Base-by-base conservation (phyloP, 2,113 vertebrate species). In the Prionailurus bengalensis region DNA sequence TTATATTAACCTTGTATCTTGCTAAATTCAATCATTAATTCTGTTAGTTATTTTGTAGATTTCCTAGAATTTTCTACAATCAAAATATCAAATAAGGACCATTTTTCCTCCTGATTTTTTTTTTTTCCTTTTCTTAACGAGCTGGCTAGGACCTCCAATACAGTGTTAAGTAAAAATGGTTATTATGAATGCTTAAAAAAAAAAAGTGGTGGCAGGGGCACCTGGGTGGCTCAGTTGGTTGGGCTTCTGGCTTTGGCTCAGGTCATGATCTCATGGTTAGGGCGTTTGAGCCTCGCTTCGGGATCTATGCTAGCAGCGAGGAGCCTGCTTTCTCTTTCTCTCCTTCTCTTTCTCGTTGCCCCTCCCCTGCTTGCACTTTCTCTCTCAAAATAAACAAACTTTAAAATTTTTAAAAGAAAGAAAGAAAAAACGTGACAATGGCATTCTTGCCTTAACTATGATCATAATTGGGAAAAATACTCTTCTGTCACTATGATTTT, bases 1-100 rank as follows among this genome's bases (percentile, higher is more conserved):
- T 39, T 68, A 66, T 82, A 65, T 74, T 82, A 89, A 89, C 63
- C 31, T 80, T 93, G 2, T 96, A n/a, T 90, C 48, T 76, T 85
- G 63, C 31, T 78, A 84, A 63, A 19, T 63, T 95, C 45, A 73
- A n/a, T 71, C 16, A 63, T 82, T 76, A 65, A 45, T 95, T 68
- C 94, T 91, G 68, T 25, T 88, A 81, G 29, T 53, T 65, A 55
- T 55, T 85, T 70, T 85, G 36, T 61, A 61, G 51, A 79, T 79
- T 68, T 63, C 21, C 36, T 74, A 73, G 68, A 23, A 88, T 88
- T 84, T 84, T 84, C 55, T 89, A 42, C 25, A 71, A 73, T 89
- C 39, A 29, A 73, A 39, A 89, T 39, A 51, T 27, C 53, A 71
- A 73, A 33, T 45, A 74, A 48, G 55, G 21, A 21, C n/a, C 17